phyloP scores from a whole-genome alignment of 2,888 invertebrate genomes.

The Dasysyrphus tricinctus region DNA sequence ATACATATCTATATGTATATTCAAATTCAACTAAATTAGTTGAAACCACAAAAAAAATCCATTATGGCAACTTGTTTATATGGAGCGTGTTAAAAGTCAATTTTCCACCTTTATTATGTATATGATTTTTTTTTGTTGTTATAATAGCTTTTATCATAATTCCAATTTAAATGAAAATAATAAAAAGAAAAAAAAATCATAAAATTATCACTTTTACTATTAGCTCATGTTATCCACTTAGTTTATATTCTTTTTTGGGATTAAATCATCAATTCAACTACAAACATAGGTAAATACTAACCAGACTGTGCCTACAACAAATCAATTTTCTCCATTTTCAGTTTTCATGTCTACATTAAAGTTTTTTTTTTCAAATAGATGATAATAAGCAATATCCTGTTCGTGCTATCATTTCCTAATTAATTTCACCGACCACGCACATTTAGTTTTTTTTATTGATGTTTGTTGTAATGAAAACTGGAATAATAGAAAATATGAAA shows the following conservation, averaged over 20 bases:
- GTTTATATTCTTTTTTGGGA: neutral
- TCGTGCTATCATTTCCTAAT: conserved; percentile 61
- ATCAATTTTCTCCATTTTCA: conserved; percentile 57
- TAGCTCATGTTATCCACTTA: neutral
- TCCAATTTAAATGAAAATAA: neutral
- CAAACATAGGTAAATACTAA: neutral
- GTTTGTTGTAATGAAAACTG: conserved; percentile 1
- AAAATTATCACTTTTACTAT: conserved; percentile 44
- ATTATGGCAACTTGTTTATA: neutral
- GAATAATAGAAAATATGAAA: conserved; percentile 5
- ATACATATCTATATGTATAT: neutral
- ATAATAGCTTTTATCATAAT: neutral
- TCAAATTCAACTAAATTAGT: neutral
- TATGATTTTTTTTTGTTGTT: neutral
- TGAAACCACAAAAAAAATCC: neutral
- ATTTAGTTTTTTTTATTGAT: neutral
- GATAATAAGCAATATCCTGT: conserved; percentile 63
- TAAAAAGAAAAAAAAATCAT: conserved; percentile 20
- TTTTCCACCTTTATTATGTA: neutral
- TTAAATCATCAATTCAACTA: conserved; percentile 39
- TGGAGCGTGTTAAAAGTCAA: conserved; percentile 14
- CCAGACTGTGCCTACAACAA: conserved; percentile 22
- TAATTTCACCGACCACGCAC: conserved; percentile 45
- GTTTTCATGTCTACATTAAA: conserved; percentile 24
- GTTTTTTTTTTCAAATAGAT: conserved; percentile 27